Conservation (phyloP, 2,113 vertebrate genomes). For the Ovis aries region ARS-UI_Ramb_v3.0 NC_056056.1:93203001-93203500, state of each 20-base stretch:
- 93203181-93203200: background rate
- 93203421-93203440: background rate
- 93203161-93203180: background rate
- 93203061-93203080: too few species aligned
- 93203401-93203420: conserved; percentile 7
- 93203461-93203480: background rate
- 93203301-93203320: background rate
- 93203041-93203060: too few species aligned
- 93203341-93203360: background rate
- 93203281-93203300: background rate
- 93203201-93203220: background rate
- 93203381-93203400: background rate
- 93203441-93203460: background rate
- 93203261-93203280: background rate
- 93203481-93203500: background rate
- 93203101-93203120: too few species aligned
- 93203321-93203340: background rate
- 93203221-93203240: background rate
- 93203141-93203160: background rate
- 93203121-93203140: too few species aligned
- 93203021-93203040: too few species aligned
- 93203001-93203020: too few species aligned
- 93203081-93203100: too few species aligned
- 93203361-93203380: background rate
- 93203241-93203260: background rate